phyloP scores from a whole-genome alignment of 2,113 vertebrate species.

The Sialia sialis region DNA sequence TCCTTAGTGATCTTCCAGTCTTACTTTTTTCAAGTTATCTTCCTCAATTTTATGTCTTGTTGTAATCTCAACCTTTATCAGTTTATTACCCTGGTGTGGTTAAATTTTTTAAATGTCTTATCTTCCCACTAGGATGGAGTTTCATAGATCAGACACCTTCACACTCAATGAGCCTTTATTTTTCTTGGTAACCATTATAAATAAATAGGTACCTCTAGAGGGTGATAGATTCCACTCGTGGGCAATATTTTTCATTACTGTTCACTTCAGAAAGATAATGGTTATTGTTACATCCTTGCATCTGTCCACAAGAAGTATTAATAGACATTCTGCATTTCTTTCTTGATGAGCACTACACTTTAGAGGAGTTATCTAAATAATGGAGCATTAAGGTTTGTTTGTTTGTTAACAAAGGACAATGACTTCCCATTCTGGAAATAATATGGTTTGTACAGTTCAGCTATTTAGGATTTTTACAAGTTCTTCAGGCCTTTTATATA shows the following conservation, averaged over 20 bases:
- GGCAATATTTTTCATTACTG: neutral
- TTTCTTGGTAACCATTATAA: neutral
- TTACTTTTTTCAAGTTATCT: neutral
- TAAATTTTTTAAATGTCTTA: neutral
- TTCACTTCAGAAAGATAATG: neutral
- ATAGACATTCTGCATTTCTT: neutral
- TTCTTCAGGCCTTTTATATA: neutral
- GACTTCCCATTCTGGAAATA: neutral
- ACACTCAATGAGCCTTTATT: neutral
- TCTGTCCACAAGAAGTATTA: neutral
- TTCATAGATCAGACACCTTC: neutral
- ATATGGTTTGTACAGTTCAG: neutral
- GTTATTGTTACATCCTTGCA: neutral
- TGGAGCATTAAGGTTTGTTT: neutral
- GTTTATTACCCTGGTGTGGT: accelerated
- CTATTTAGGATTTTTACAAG: neutral
- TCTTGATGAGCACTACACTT: neutral
- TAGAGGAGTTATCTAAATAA: neutral
- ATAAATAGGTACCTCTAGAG: neutral
- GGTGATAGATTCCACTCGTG: neutral
- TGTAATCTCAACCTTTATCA: neutral
- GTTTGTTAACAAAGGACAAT: neutral
- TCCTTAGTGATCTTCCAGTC: neutral
- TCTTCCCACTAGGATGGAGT: neutral
- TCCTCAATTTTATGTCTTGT: neutral